Evolutionary conservation across 2,113 vertebrate species (phyloP).

Genomic region (Oreochromis tanganicae): DNA sequence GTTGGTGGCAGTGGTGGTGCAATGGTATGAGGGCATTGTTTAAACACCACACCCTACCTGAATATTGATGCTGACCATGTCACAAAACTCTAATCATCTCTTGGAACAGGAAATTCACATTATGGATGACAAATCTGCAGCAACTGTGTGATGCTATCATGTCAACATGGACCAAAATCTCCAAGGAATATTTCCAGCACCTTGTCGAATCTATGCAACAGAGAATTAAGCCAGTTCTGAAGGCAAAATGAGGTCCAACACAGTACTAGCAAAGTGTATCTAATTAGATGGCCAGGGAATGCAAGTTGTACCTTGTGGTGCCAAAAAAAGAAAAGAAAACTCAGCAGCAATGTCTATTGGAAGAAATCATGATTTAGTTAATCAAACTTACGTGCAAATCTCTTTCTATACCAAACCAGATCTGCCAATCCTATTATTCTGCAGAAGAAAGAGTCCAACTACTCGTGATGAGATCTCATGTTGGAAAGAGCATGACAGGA

Average conservation of each 20-base stretch:
- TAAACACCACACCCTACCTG: neutral
- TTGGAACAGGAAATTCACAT: neutral
- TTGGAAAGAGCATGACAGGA: neutral
- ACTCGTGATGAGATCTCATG: fast-evolving
- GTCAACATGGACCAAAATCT: neutral
- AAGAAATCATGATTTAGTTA: neutral
- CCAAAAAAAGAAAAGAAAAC: neutral
- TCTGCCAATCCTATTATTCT: neutral
- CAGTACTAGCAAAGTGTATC: neutral
- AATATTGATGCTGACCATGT: neutral
- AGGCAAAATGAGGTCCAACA: neutral
- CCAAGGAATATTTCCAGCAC: neutral
- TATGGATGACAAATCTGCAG: neutral
- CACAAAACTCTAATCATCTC: neutral
- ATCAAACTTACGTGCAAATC: neutral
- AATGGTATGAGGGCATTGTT: neutral
- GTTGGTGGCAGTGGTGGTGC: neutral
- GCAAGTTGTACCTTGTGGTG: neutral
- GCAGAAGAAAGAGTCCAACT: neutral
- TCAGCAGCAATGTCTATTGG: neutral
- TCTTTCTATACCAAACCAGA: neutral
- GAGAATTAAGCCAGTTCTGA: neutral
- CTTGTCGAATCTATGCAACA: neutral
- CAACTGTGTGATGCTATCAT: neutral
- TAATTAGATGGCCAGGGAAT: neutral